Conservation (phyloP, 1,140 invertebrate genomes). For the roundworm (Caenorhabditis elegans) region WBcel235 BX284605.5:7089501-7090000, state of each 20-base stretch:
- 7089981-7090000: neutral
- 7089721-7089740: conserved; percentile 12
- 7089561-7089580: too few relatives aligned
- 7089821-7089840: neutral
- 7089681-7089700: neutral
- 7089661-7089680: neutral
- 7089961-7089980: conserved; percentile 1
- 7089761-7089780: neutral
- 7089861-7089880: conserved; percentile 9
- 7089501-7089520: too few relatives aligned
- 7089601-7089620: neutral
- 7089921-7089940: neutral
- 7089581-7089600: neutral
- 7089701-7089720: neutral
- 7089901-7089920: neutral
- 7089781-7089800: neutral
- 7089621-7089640: neutral
- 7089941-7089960: neutral
- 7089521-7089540: too few relatives aligned
- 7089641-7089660: neutral
- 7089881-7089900: neutral
- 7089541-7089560: too few relatives aligned
- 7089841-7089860: neutral
- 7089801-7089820: neutral
- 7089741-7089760: neutral